A percentile compares a stretch with the other conserved stretches of the same genome.
phyloP scores from a whole-genome alignment of 1,140 invertebrate genomes.

The Drosophila arawakana region DNA sequence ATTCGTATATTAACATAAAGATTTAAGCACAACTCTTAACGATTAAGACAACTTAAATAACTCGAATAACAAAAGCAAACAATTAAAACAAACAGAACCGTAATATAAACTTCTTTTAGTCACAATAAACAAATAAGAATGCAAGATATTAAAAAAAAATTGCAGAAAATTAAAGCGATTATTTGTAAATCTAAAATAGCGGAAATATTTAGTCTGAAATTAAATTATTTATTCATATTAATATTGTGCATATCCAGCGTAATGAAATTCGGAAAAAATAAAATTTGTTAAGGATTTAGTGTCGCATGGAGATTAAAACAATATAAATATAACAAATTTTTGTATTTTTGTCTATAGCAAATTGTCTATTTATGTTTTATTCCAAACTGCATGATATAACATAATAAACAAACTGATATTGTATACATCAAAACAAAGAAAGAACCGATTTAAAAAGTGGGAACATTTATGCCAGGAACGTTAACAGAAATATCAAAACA shows the following conservation, averaged over 20 bases:
- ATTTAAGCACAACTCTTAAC: slow-evolving; percentile 64
- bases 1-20: slow-evolving; percentile 29
- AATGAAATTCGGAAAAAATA: neutral
- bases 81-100: neutral
- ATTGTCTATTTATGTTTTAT: slow-evolving; percentile 26
- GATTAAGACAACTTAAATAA: slow-evolving; percentile 43
- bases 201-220: slow-evolving; percentile 43
- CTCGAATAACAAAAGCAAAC: slow-evolving; percentile 3
- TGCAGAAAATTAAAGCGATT: slow-evolving; percentile 8
- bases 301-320: slow-evolving; percentile 7
- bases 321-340: slow-evolving; percentile 17
- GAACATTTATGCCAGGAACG: slow-evolving; percentile 60
- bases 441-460: slow-evolving; percentile 30
- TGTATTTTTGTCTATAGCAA: slow-evolving; percentile 42
- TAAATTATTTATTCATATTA: slow-evolving; percentile 14
- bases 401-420: slow-evolving; percentile 20
- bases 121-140: slow-evolving; percentile 7
- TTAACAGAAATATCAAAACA: slow-evolving; percentile 63
- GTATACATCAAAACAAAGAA: slow-evolving; percentile 17
- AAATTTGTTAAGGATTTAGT: slow-evolving; percentile 29
- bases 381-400: slow-evolving; percentile 10
- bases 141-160: neutral
- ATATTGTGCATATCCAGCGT: neutral
- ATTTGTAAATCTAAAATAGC: slow-evolving; percentile 21
- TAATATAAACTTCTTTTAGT: slow-evolving; percentile 28